phyloP scores from a whole-genome alignment of 2,113 vertebrate genomes.

The Melanerpes aurifrons region DNA sequence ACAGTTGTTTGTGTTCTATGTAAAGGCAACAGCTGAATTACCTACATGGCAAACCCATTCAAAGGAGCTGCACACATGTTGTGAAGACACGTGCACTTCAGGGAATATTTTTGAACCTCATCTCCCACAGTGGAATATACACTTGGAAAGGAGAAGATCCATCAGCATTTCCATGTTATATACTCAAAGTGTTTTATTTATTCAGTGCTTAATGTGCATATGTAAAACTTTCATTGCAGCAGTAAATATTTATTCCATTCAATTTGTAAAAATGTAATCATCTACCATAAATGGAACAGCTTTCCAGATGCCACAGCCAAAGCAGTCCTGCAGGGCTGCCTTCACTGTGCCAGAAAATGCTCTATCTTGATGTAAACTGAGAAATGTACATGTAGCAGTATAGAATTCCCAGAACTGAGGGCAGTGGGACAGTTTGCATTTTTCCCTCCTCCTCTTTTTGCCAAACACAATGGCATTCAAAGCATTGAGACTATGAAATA shows the following conservation, averaged over 20 bases:
- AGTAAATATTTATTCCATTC: conserved; percentile 55
- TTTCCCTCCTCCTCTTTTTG: neutral
- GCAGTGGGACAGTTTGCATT: fast-evolving
- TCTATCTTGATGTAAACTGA: neutral
- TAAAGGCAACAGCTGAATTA: neutral
- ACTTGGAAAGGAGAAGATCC: neutral
- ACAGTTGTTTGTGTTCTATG: neutral
- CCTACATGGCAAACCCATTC: neutral
- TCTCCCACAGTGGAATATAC: neutral
- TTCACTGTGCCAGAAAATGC: neutral
- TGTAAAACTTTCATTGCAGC: neutral
- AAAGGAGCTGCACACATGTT: neutral
- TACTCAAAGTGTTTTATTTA: neutral
- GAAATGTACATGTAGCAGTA: neutral
- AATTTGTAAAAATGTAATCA: conserved; percentile 39
- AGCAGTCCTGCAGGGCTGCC: neutral
- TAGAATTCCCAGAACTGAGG: neutral
- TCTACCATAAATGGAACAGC: neutral
- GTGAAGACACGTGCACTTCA: neutral
- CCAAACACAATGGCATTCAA: neutral
- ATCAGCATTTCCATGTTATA: neutral
- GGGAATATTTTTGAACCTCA: neutral
- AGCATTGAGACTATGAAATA: neutral
- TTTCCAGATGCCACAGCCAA: neutral
- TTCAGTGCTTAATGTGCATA: neutral